These are phyloP conservation scores for Chiloscyllium plagiosum DNA, from an alignment of 2,113 vertebrate species.

Conservation along the genomic window DNA sequence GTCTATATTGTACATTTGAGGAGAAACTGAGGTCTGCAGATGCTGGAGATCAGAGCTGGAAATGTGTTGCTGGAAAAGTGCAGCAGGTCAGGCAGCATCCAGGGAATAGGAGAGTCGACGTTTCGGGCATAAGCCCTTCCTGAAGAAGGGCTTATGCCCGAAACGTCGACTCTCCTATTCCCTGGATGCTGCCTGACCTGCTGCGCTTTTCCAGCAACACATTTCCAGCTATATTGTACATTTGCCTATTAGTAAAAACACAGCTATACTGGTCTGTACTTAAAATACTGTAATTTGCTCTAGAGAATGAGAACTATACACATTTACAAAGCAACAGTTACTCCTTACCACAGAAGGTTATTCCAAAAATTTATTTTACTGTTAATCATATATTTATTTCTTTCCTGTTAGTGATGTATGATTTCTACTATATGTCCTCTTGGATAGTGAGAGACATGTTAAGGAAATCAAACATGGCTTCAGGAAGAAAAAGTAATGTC, in stretches of 20 bases:
- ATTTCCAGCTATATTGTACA: background rate
- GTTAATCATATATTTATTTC: background rate
- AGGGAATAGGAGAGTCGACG: too few species aligned
- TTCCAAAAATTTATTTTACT: background rate
- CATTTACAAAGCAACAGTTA: background rate
- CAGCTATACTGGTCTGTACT: background rate
- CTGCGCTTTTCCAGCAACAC: too few species aligned
- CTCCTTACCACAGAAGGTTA: background rate
- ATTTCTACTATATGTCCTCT: background rate
- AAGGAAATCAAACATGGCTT: background rate
- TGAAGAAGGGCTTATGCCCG: too few species aligned
- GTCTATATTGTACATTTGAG: background rate
- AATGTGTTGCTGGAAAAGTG: too few species aligned
- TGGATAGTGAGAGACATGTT: background rate
- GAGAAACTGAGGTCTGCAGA: too few species aligned
- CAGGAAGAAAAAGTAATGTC: background rate
- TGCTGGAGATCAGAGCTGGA: too few species aligned
- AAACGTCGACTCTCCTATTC: too few species aligned
- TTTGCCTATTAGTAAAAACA: background rate
- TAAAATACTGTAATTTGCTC: background rate
- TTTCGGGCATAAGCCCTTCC: too few species aligned
- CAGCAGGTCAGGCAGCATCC: too few species aligned
- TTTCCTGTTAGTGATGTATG: background rate
- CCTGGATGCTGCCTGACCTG: too few species aligned
- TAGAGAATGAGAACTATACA: background rate